These are phyloP conservation scores for Indicator indicator DNA, from an alignment of 2,113 vertebrate genomes.

Conservation along the genomic window DNA sequence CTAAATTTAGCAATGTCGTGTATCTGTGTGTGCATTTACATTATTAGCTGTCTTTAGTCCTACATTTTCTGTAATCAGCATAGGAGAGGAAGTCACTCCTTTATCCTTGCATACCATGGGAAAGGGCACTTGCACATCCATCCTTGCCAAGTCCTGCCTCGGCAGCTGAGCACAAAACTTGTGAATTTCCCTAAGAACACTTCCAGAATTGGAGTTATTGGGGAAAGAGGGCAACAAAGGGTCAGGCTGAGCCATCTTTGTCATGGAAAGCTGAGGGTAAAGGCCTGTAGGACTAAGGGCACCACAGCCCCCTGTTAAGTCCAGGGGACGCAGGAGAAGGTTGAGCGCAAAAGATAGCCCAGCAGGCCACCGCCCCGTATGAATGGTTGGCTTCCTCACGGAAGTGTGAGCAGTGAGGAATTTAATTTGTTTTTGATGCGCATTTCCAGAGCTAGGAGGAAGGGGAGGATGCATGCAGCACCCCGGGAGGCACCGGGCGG, in stretches of 20 bases:
- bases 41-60: neutral
- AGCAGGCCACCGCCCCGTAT: neutral
- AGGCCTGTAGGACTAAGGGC: neutral
- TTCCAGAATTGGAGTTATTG: neutral
- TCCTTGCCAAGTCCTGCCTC: rapidly evolving
- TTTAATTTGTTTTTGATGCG: neutral
- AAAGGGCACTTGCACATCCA: rapidly evolving
- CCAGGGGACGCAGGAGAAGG: too few relatives aligned
- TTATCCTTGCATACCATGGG: rapidly evolving
- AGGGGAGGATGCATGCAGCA: neutral
- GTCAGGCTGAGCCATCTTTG: neutral
- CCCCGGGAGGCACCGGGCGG: neutral
- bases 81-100: neutral
- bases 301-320: rapidly evolving
- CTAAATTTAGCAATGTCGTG: neutral
- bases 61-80: neutral
- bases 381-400: neutral
- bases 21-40: neutral
- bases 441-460: neutral
- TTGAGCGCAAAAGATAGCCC: rapidly evolving
- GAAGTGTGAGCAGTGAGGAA: neutral
- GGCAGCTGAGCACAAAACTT: rapidly evolving
- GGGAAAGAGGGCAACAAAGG: neutral
- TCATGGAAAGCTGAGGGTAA: neutral
- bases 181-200: neutral